Percentiles rank a stretch among this genome's conserved stretches.
Conservation (phyloP, 2,888 invertebrate species). For the Odontothrips loti region DNA sequence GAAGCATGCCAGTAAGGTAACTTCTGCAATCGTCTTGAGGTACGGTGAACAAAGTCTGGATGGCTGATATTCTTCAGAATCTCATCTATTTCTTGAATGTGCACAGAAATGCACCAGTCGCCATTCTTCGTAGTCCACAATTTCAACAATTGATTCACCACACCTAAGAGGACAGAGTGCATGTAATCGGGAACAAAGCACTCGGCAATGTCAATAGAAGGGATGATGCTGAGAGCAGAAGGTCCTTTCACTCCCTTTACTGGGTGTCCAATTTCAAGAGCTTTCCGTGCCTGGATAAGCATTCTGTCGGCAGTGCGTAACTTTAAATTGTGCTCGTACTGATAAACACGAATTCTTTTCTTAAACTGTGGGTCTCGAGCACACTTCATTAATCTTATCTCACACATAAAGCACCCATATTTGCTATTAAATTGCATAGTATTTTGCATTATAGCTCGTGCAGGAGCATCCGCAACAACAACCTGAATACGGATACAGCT, state of each 20-base stretch:
- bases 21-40: background rate
- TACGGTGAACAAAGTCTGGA: background rate
- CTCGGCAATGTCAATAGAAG: background rate
- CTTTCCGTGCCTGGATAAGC: background rate
- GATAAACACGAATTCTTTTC: background rate
- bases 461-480: background rate
- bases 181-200: background rate
- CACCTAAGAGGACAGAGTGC: background rate
- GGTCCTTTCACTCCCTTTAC: background rate
- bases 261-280: background rate
- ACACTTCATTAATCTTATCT: background rate
- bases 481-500: background rate
- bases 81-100: background rate
- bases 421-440: background rate
- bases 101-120: no score
- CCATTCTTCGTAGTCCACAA: no score
- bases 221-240: background rate
- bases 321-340: background rate
- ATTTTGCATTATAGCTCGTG: background rate
- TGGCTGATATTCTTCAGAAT: background rate
- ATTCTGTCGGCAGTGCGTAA: background rate
- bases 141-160: background rate
- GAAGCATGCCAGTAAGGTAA: background rate
- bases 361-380: background rate
- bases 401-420: background rate